Conservation (phyloP, 2,888 invertebrate genomes). For the Agrotis puta region DNA sequence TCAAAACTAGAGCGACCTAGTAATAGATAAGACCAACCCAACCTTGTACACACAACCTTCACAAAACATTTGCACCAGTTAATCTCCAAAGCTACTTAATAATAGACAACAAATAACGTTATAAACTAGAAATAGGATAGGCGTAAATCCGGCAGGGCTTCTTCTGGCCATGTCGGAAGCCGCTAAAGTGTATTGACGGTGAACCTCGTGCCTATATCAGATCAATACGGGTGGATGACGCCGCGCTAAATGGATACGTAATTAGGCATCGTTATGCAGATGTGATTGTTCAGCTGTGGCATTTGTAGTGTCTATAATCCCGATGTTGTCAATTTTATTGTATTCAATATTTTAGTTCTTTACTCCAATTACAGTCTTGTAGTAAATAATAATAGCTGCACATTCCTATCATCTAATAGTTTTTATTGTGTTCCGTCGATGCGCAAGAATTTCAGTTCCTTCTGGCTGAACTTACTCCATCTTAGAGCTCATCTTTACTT, state of each 20-base stretch:
- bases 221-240: slow-evolving; percentile 72
- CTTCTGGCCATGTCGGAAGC: slow-evolving; percentile 79
- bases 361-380: background rate
- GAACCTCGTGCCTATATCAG: slow-evolving; percentile 74
- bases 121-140: slow-evolving; percentile 78
- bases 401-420: too few relatives aligned
- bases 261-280: slow-evolving; percentile 39
- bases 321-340: background rate
- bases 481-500: too few relatives aligned
- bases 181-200: slow-evolving; percentile 74
- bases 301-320: background rate
- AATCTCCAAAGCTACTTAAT: slow-evolving; percentile 65
- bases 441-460: too few relatives aligned
- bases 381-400: too few relatives aligned
- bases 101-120: slow-evolving; percentile 57
- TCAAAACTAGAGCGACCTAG: background rate
- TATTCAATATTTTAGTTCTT: background rate
- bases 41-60: slow-evolving; percentile 49
- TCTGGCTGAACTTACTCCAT: too few relatives aligned
- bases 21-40: background rate
- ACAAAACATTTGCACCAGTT: slow-evolving; percentile 48
- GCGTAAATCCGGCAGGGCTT: slow-evolving; percentile 77
- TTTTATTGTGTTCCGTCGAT: too few relatives aligned
- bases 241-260: slow-evolving; percentile 32
- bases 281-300: slow-evolving; percentile 18